These are phyloP conservation scores for Panopea generosa DNA, from an alignment of 2,888 invertebrate species.

Conservation along the genomic window DNA sequence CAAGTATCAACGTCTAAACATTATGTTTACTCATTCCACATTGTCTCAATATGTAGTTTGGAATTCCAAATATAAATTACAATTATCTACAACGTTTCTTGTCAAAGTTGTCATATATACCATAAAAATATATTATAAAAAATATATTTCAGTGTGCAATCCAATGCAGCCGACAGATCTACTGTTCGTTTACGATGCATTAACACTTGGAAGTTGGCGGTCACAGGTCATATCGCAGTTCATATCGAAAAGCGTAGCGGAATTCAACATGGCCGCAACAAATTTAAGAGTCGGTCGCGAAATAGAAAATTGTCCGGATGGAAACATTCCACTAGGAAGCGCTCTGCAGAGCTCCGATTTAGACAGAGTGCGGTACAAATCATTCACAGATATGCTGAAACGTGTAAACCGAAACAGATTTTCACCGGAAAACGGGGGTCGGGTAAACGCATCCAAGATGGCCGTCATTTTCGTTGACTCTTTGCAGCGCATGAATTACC, in stretches of 20 bases:
- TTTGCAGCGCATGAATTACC: conserved; percentile 42
- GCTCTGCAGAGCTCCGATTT: conserved; percentile 44
- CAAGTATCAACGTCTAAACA: too few species aligned
- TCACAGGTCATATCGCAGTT: conserved; percentile 64
- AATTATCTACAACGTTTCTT: too few species aligned
- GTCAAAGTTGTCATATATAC: too few species aligned
- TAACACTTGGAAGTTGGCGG: conserved; percentile 63
- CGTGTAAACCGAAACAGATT: conserved; percentile 49
- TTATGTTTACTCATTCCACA: too few species aligned
- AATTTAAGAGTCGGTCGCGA: conserved; percentile 61
- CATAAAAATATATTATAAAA: too few species aligned
- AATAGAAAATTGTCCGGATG: conserved; percentile 61
- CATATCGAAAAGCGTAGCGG: conserved; percentile 44
- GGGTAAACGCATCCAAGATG: conserved; percentile 53
- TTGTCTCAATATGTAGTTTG: too few species aligned
- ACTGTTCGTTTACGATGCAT: conserved; percentile 67
- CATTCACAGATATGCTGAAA: conserved; percentile 55
- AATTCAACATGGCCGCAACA: conserved; percentile 50
- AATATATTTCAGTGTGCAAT: conserved; percentile 53
- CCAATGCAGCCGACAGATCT: conserved; percentile 60
- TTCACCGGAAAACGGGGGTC: conserved; percentile 55
- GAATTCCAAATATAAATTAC: too few species aligned
- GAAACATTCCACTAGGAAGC: conserved; percentile 56
- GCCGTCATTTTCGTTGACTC: conserved; percentile 63
- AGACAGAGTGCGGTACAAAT: conserved; percentile 45